Conservation (phyloP, 2,888 invertebrate genomes). For the Erynnis tages region DNA sequence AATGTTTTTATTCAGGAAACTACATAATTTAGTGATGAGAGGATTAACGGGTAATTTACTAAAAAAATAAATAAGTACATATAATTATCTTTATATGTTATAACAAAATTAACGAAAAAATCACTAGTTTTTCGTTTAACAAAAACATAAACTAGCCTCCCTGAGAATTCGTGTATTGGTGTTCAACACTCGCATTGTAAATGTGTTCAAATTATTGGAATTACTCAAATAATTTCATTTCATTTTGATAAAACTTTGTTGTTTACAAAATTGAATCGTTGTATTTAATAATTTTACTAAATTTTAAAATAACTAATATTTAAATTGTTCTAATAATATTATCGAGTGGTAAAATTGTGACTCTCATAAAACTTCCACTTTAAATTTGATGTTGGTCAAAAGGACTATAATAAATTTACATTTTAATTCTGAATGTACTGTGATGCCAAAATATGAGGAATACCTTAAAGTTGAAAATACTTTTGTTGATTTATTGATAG, state of each 20-base stretch:
- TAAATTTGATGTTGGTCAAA: background rate
- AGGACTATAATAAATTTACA: constrained; percentile 25
- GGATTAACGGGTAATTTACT: too few species aligned
- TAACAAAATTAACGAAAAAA: too few species aligned
- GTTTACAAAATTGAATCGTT: constrained; percentile 6
- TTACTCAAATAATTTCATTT: constrained; percentile 7
- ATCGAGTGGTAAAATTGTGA: constrained; percentile 1
- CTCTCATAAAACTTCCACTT: constrained; percentile 4
- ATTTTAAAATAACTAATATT: constrained; percentile 1
- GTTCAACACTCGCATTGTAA: constrained; percentile 12
- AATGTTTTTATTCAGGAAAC: too few species aligned
- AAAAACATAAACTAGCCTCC: too few species aligned
- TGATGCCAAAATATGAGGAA: constrained; percentile 74
- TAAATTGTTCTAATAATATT: constrained; percentile 1
- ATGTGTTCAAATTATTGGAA: constrained; percentile 18
- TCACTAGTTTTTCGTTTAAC: too few species aligned
- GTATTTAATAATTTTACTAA: background rate
- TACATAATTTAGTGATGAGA: too few species aligned
- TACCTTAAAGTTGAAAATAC: constrained; percentile 59
- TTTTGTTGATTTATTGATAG: constrained; percentile 76
- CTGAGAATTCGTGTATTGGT: too few species aligned
- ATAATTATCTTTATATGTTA: too few species aligned
- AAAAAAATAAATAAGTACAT: too few species aligned
- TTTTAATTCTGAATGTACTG: constrained; percentile 59
- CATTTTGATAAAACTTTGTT: constrained; percentile 14